Percentiles rank a stretch among this genome's conserved stretches.
These are phyloP conservation scores for Montipora foliosa DNA, from an alignment of 64 coral and sea anemone genomes.

Conservation along the genomic window DNA sequence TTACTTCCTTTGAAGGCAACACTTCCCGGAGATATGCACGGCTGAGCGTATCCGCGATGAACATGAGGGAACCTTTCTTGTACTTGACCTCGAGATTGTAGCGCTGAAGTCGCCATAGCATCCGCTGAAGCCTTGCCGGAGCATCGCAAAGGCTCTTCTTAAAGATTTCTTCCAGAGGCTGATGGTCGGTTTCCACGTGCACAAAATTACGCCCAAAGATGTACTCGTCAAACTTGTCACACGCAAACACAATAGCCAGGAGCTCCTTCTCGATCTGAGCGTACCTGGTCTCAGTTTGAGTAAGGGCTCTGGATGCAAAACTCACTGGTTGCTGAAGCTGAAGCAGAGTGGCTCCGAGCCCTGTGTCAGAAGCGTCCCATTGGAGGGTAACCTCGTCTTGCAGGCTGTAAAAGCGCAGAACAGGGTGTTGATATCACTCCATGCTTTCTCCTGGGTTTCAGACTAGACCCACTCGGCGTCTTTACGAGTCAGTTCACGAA, in stretches of 20 bases:
- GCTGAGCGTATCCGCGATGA: constrained; percentile 3
- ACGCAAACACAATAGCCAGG: constrained; percentile 15
- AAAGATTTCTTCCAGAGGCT: constrained; percentile 27
- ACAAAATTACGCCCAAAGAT: constrained; percentile 5
- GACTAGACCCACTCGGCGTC: constrained; percentile 22
- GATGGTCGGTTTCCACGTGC: neutral
- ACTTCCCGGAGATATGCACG: neutral
- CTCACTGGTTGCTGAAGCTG: constrained; percentile 5
- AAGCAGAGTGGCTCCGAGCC: neutral
- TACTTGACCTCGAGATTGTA: constrained; percentile 8
- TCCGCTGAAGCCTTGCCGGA: neutral
- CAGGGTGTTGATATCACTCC: constrained; percentile 12
- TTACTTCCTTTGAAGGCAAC: neutral
- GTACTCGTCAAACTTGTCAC: neutral
- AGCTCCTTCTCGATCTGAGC: constrained; percentile 24
- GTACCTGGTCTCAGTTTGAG: constrained; percentile 8
- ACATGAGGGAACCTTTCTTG: neutral
- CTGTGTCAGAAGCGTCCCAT: constrained; percentile 23
- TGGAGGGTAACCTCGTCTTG: constrained; percentile 37
- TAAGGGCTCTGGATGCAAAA: constrained; percentile 32
- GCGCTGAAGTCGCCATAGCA: neutral
- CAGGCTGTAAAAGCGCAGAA: constrained; percentile 10
- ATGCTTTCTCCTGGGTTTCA: constrained; percentile 9
- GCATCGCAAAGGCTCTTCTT: neutral
- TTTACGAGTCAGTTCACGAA: constrained; percentile 24